Conservation (phyloP, 1,140 invertebrate genomes). For the Helicoverpa armigera region DNA sequence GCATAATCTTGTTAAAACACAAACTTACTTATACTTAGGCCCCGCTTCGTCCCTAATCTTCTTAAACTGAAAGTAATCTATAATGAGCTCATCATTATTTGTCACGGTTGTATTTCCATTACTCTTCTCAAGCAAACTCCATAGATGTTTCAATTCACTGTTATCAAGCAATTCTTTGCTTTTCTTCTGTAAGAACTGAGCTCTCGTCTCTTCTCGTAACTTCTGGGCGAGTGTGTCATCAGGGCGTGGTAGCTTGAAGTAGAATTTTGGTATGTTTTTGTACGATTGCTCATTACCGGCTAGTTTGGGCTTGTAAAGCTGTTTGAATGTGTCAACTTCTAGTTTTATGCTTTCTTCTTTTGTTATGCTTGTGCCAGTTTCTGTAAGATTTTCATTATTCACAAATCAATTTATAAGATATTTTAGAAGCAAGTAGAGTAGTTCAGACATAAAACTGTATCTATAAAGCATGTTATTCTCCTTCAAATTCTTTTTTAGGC, state of each 20-base stretch:
- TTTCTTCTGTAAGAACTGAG: slow-evolving; percentile 94
- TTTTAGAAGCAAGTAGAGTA: too few relatives aligned
- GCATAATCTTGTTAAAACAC: too few relatives aligned
- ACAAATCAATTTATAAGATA: not conserved
- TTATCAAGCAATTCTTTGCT: slow-evolving; percentile 94
- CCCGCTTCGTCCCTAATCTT: slow-evolving; percentile 91
- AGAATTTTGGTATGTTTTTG: slow-evolving; percentile 91
- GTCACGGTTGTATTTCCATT: slow-evolving; percentile 89
- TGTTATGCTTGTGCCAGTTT: slow-evolving; percentile 70
- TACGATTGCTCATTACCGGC: slow-evolving; percentile 76
- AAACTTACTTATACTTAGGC: slow-evolving; percentile 89
- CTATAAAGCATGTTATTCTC: too few relatives aligned
- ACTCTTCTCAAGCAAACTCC: slow-evolving; percentile 93
- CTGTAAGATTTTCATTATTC: slow-evolving; percentile 50
- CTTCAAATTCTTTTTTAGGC: too few relatives aligned
- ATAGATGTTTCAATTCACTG: slow-evolving; percentile 94
- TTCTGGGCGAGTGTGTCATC: slow-evolving; percentile 93
- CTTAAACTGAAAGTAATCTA: slow-evolving; percentile 95
- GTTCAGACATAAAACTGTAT: too few relatives aligned
- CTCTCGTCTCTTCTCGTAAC: slow-evolving; percentile 94
- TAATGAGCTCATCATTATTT: slow-evolving; percentile 92
- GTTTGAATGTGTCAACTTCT: slow-evolving; percentile 79
- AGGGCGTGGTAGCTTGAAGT: slow-evolving; percentile 92
- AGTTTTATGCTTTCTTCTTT: slow-evolving; percentile 79
- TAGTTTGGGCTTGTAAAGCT: slow-evolving; percentile 76